These are phyloP conservation scores for Hypomecis punctinalis DNA, from an alignment of 2,888 invertebrate genomes.

Conservation along the genomic window DNA sequence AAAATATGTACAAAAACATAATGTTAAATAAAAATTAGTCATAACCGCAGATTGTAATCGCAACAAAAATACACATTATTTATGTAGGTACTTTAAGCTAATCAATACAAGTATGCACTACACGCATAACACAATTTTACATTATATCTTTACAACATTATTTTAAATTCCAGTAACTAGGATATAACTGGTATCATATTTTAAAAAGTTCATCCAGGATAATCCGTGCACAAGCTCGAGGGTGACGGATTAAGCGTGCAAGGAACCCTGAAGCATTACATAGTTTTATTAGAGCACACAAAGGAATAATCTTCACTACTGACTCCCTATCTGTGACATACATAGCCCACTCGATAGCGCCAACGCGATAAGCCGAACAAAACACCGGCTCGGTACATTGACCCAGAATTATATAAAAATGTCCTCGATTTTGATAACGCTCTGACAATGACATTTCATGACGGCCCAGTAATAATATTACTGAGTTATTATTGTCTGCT, in stretches of 20 bases:
- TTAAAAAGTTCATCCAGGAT: constrained; percentile 19
- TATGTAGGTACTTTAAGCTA: too few relatives aligned
- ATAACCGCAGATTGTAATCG: background rate
- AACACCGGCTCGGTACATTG: constrained; percentile 74
- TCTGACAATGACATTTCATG: constrained; percentile 81
- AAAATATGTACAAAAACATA: too few relatives aligned
- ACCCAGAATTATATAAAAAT: constrained; percentile 85
- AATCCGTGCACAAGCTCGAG: background rate
- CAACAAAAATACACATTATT: too few relatives aligned
- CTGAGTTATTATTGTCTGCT: constrained; percentile 26
- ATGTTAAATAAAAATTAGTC: background rate
- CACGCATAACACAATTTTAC: too few relatives aligned
- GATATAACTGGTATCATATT: constrained; percentile 2
- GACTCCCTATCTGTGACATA: constrained; percentile 76
- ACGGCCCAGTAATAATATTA: constrained; percentile 59
- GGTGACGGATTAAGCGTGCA: constrained; percentile 24
- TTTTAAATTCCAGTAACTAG: background rate
- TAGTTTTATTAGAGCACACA: constrained; percentile 64
- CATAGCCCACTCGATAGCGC: constrained; percentile 74
- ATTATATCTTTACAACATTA: too few relatives aligned
- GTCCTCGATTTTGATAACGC: constrained; percentile 77
- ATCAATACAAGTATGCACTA: too few relatives aligned
- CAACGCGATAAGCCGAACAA: constrained; percentile 77
- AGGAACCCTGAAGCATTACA: constrained; percentile 45
- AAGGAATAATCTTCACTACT: constrained; percentile 59